Evolutionary conservation across 2,888 invertebrate species (phyloP).

Genomic region (Drosophila diplacantha): DNA sequence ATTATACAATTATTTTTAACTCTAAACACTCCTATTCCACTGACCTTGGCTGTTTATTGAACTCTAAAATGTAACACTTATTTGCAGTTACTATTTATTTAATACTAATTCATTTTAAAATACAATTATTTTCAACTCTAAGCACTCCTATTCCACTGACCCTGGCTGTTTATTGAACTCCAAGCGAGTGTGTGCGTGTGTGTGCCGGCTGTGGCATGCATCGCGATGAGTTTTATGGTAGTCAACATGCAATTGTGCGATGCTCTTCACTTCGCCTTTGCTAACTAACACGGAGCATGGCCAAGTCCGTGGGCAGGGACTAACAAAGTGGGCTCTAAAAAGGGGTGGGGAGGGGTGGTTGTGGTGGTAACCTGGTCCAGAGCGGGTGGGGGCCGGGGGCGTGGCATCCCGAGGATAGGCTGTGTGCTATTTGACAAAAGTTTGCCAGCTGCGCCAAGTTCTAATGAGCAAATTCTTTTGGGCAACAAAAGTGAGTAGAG

Average conservation of each 20-base stretch:
- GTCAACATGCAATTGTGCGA: conserved; percentile 66
- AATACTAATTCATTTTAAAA: neutral
- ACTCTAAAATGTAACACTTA: neutral
- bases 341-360: neutral
- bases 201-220: conserved; percentile 49
- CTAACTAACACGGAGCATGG: conserved; percentile 34
- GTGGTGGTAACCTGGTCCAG: neutral
- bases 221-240: conserved; percentile 60
- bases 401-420: conserved; percentile 20
- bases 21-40: neutral
- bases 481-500: conserved; percentile 29
- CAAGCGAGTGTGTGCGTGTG: conserved; percentile 25
- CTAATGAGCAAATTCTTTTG: conserved; percentile 67
- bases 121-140: neutral
- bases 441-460: conserved; percentile 45
- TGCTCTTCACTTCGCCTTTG: conserved; percentile 31
- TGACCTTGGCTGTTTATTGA: neutral
- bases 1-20: neutral
- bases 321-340: neutral
- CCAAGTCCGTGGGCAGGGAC: conserved; percentile 8
- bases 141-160: neutral
- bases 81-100: no score
- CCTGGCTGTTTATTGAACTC: conserved; percentile 1
- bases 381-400: neutral
- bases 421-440: conserved; percentile 32